Conservation (phyloP, 2,888 invertebrate genomes). For the Cheilosia grossa region DNA sequence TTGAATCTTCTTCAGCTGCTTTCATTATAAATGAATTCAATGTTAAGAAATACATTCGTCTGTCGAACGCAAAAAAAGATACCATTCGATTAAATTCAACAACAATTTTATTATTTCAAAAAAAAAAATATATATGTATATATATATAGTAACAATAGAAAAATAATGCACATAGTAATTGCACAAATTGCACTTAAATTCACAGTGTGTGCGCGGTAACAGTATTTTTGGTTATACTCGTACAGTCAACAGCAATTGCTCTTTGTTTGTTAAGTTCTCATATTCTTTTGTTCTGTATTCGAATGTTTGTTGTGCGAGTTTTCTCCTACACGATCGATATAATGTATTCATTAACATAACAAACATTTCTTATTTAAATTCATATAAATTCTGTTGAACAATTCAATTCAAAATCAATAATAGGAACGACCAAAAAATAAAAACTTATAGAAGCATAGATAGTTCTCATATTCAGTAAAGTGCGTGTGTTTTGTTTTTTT, state of each 20-base stretch:
- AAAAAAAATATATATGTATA: constrained; percentile 19
- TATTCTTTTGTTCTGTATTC: constrained; percentile 18
- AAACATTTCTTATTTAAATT: constrained; percentile 48
- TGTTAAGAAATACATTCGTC: too few relatives aligned
- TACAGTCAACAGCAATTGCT: constrained; percentile 47
- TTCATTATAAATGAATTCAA: background rate
- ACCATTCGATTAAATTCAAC: constrained; percentile 59
- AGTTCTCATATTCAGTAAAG: constrained; percentile 36
- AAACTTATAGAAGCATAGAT: constrained; percentile 28
- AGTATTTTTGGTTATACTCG: constrained; percentile 18
- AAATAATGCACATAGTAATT: constrained; percentile 50
- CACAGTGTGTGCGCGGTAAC: constrained; percentile 25
- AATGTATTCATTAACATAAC: constrained; percentile 30
- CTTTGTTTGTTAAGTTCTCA: constrained; percentile 49
- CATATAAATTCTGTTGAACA: constrained; percentile 44
- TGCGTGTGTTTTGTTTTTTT: constrained; percentile 24
- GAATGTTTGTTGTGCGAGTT: constrained; percentile 22
- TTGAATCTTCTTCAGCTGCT: background rate
- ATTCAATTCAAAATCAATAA: constrained; percentile 37
- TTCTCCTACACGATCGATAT: background rate
- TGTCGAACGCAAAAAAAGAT: background rate
- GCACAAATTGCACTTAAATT: constrained; percentile 66
- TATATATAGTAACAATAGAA: constrained; percentile 65
- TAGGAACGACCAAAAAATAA: constrained; percentile 17
- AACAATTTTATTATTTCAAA: constrained; percentile 74